phyloP scores from a whole-genome alignment of 2,113 vertebrate genomes.

The Hemichromis elongatus region DNA sequence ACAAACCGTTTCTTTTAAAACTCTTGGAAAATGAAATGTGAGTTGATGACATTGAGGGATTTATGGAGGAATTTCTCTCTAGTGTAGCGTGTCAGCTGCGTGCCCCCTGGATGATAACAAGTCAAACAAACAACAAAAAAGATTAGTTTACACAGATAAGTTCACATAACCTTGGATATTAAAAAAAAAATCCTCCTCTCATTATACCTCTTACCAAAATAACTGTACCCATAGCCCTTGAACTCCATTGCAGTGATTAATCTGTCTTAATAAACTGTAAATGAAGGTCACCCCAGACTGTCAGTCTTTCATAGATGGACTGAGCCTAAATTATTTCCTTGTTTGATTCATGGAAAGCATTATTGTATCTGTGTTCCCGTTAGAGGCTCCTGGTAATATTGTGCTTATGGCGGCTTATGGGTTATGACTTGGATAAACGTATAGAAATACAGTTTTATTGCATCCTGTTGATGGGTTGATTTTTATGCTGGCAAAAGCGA shows the following conservation, averaged over 20 bases:
- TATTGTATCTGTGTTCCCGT: conserved; percentile 5
- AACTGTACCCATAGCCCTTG: conserved; percentile 2
- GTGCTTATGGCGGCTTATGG: conserved; percentile 13
- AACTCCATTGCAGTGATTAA: background rate
- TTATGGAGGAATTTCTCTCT: background rate
- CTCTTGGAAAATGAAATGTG: background rate
- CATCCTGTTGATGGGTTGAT: conserved; percentile 43
- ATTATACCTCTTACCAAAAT: conserved; percentile 9
- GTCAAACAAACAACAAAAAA: background rate
- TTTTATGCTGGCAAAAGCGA: conserved; percentile 26
- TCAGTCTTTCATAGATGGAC: background rate
- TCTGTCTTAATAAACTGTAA: background rate
- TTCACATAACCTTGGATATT: conserved; percentile 36
- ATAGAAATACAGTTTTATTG: conserved; percentile 19
- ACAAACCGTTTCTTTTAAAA: background rate
- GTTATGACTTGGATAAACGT: conserved; percentile 28
- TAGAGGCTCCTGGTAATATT: background rate
- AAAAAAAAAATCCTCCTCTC: background rate
- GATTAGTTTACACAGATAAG: conserved; percentile 4
- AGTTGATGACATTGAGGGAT: background rate
- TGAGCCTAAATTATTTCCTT: background rate
- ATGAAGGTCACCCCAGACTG: background rate
- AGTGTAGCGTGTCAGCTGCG: background rate
- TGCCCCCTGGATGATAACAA: background rate
- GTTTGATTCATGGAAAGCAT: conserved; percentile 11